Conservation (phyloP, 2,888 invertebrate genomes). For the Lasioglossum malachurum region DNA sequence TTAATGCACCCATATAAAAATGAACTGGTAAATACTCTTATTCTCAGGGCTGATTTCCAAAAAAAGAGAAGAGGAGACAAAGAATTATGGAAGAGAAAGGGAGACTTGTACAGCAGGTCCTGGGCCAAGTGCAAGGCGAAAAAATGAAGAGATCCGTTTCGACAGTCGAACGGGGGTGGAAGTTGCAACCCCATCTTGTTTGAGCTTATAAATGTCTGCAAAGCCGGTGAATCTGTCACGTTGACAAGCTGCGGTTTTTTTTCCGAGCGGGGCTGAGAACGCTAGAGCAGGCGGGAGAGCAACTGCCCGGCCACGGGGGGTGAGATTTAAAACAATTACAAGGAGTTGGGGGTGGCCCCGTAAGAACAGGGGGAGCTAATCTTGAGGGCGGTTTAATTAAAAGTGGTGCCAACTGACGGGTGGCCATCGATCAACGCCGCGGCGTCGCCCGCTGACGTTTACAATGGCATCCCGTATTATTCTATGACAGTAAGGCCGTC, state of each 20-base stretch:
- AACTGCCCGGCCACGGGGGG: slow-evolving; percentile 56
- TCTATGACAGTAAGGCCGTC: slow-evolving; percentile 58
- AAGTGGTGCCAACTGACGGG: slow-evolving; percentile 85
- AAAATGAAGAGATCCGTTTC: slow-evolving; percentile 57
- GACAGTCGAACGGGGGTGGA: not conserved
- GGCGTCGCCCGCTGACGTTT: slow-evolving; percentile 69
- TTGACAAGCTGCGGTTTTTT: slow-evolving; percentile 81
- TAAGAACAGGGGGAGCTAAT: slow-evolving; percentile 81
- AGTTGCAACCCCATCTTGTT: slow-evolving; percentile 64
- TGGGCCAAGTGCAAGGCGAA: slow-evolving; percentile 19
- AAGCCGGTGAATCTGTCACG: slow-evolving; percentile 83
- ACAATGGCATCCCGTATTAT: slow-evolving; percentile 64
- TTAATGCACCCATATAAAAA: not conserved
- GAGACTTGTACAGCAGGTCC: not conserved
- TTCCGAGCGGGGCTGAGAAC: slow-evolving; percentile 67
- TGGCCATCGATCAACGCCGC: slow-evolving; percentile 84
- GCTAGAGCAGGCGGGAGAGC: slow-evolving; percentile 67
- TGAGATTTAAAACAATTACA: slow-evolving; percentile 85
- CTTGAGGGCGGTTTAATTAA: slow-evolving; percentile 85
- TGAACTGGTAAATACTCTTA: not conserved
- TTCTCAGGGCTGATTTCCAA: not conserved
- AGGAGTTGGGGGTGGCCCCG: slow-evolving; percentile 68
- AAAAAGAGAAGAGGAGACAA: not conserved
- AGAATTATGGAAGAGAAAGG: not conserved
- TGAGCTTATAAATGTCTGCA: slow-evolving; percentile 80